Evolutionary conservation across 2,888 invertebrate genomes (phyloP).

Genomic region (Carterocephalus palaemon): DNA sequence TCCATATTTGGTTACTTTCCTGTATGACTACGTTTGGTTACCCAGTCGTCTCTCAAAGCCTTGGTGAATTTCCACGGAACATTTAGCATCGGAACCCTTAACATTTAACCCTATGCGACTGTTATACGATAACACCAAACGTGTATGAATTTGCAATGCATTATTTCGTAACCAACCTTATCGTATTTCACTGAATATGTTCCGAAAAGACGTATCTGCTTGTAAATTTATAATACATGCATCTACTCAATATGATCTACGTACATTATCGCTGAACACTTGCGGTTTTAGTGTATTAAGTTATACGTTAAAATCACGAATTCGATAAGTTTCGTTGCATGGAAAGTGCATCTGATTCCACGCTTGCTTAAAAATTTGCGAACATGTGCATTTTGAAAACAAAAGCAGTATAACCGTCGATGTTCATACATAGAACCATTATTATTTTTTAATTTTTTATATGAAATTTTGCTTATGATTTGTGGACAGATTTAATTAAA

Average conservation of each 20-base stretch:
- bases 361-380: too few relatives aligned
- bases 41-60: background rate
- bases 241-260: constrained; percentile 25
- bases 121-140: constrained; percentile 63
- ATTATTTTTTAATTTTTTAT: too few relatives aligned
- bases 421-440: too few relatives aligned
- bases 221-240: too few relatives aligned
- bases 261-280: constrained; percentile 35
- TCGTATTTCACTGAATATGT: constrained; percentile 37
- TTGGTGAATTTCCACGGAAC: constrained; percentile 49
- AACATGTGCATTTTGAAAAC: too few relatives aligned
- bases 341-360: too few relatives aligned
- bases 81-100: constrained; percentile 61
- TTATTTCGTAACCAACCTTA: constrained; percentile 51
- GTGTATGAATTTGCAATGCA: constrained; percentile 62
- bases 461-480: too few relatives aligned
- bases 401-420: too few relatives aligned
- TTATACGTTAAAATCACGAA: constrained; percentile 13
- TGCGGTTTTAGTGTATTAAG: constrained; percentile 22
- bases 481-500: too few relatives aligned
- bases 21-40: constrained; percentile 10
- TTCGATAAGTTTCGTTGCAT: background rate
- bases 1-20: too few relatives aligned
- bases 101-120: constrained; percentile 61
- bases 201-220: constrained; percentile 51